Percentiles rank a stretch among this genome's conserved stretches.
Conservation (phyloP, 1,140 invertebrate species). For the Linepithema humile region DNA sequence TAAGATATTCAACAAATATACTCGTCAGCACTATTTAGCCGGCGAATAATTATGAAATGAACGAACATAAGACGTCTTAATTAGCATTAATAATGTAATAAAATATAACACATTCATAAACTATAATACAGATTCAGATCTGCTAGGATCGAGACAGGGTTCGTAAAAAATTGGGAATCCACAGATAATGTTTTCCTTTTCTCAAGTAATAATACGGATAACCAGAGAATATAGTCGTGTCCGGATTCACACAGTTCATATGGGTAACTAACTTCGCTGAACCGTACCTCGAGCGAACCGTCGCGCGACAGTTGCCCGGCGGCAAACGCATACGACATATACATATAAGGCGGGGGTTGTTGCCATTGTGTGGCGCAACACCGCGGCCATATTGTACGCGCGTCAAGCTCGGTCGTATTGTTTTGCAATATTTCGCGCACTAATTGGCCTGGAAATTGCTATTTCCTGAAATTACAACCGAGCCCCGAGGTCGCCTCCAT, state of each 20-base stretch:
- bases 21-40: background rate
- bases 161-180: background rate
- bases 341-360: slow-evolving; percentile 11
- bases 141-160: no score
- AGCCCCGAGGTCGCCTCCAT: slow-evolving; percentile 42
- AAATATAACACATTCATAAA: no score
- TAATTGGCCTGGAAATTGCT: slow-evolving; percentile 78
- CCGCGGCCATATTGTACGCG: slow-evolving; percentile 67
- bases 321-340: background rate
- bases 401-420: slow-evolving; percentile 71
- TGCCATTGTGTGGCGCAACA: slow-evolving; percentile 20
- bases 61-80: background rate
- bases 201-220: no score
- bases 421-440: slow-evolving; percentile 77
- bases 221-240: no score
- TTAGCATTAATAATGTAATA: background rate
- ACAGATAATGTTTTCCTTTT: background rate
- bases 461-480: slow-evolving; percentile 72
- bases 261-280: slow-evolving; percentile 11
- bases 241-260: background rate
- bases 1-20: background rate
- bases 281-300: slow-evolving; percentile 1
- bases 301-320: background rate
- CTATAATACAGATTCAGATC: no score
- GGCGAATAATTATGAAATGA: background rate